Conservation (phyloP, 2,797 vertebrate genomes). For the Brachyalestes nurse region DNA sequence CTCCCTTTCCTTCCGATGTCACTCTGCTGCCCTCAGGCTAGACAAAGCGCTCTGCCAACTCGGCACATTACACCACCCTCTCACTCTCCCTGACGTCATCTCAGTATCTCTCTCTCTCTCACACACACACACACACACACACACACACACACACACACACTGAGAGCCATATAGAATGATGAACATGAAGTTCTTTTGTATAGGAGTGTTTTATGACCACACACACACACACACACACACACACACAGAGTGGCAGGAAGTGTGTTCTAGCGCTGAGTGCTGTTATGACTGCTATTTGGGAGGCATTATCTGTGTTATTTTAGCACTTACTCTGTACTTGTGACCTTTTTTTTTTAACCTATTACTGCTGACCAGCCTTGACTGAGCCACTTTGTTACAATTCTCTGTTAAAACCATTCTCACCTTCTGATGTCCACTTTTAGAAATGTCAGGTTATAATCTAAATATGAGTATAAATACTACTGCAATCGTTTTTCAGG, state of each 20-base stretch:
- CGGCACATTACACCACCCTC: conserved; percentile 18
- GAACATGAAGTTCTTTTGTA: conserved; percentile 45
- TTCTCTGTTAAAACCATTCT: not conserved
- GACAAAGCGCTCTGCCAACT: conserved; percentile 16
- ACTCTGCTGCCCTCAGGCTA: conserved; percentile 27
- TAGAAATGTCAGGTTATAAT: too few species aligned
- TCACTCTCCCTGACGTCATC: conserved; percentile 30
- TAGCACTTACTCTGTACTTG: conserved; percentile 31
- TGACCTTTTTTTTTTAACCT: not conserved
- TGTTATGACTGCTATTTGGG: conserved; percentile 7
- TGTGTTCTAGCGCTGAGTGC: conserved; percentile 1
- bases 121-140: conserved; percentile 69
- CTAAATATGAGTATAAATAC: too few species aligned
- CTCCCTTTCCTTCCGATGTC: conserved; percentile 8
- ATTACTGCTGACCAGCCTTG: not conserved
- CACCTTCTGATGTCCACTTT: too few species aligned
- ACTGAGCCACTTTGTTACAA: not conserved
- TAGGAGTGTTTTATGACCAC: conserved; percentile 31
- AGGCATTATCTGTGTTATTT: conserved; percentile 42
- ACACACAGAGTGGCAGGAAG: not conserved
- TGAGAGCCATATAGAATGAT: conserved; percentile 56
- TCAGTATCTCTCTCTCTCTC: not conserved
- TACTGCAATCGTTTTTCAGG: too few species aligned
- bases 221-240: conserved; percentile 44
- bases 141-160: conserved; percentile 63